Conservation (phyloP, 2,797 vertebrate species). For the Notoglanidium macrostoma region DNA sequence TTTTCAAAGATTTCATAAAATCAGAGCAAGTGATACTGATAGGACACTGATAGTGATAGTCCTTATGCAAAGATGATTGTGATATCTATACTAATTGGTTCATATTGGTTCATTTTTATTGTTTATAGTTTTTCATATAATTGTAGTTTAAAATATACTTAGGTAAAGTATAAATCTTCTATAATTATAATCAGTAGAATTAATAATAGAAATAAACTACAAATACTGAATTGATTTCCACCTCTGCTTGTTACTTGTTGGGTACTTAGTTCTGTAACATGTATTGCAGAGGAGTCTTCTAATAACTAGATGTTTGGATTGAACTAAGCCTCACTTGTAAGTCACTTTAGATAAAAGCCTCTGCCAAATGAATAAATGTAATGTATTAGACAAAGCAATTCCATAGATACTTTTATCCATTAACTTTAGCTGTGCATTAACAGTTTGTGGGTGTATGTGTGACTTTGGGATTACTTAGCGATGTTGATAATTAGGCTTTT, state of each 20-base stretch:
- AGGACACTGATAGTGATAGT: background rate
- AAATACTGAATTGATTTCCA: background rate
- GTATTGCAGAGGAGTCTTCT: background rate
- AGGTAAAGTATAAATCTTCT: background rate
- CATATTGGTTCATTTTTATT: background rate
- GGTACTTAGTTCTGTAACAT: constrained; percentile 3
- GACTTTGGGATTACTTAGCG: constrained; percentile 73
- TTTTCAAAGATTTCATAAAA: background rate
- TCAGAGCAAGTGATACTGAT: background rate
- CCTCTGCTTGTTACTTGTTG: background rate
- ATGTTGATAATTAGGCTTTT: constrained; percentile 74
- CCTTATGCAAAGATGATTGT: background rate
- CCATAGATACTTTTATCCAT: constrained; percentile 34
- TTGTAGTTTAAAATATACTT: background rate
- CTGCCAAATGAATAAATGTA: constrained; percentile 13
- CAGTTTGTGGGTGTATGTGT: constrained; percentile 71
- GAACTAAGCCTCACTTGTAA: constrained; percentile 1
- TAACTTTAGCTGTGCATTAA: constrained; percentile 51
- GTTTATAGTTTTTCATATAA: background rate
- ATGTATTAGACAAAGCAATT: constrained; percentile 40
- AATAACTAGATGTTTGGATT: constrained; percentile 7
- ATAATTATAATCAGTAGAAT: background rate
- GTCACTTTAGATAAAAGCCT: constrained; percentile 27
- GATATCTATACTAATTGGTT: background rate
- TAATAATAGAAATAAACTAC: background rate